Evolutionary conservation across 2,797 vertebrate species (phyloP).

Genomic region (Clamator glandarius): DNA sequence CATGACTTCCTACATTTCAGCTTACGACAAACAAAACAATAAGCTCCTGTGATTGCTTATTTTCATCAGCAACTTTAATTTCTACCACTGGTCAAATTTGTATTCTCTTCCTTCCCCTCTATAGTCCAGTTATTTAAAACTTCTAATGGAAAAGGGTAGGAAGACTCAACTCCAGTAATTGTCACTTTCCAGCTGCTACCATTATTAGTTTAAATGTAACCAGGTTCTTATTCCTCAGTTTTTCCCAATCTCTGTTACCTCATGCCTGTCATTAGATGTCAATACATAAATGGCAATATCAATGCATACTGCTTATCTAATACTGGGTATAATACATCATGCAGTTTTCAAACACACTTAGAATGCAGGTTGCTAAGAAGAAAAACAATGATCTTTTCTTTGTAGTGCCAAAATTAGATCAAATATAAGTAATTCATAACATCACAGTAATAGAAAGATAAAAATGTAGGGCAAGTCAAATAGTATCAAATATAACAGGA

Average conservation of each 20-base stretch:
- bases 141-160: background rate
- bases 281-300: background rate
- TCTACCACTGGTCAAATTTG: background rate
- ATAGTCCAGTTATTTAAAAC: background rate
- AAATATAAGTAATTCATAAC: background rate
- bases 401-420: background rate
- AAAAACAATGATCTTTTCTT: background rate
- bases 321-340: background rate
- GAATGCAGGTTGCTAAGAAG: background rate
- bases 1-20: background rate
- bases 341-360: background rate
- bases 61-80: background rate
- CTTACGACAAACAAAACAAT: background rate
- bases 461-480: background rate
- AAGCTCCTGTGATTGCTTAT: background rate
- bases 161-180: background rate
- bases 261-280: background rate
- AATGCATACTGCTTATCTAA: background rate
- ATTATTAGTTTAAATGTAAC: background rate
- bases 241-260: background rate
- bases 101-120: background rate
- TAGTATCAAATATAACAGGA: background rate
- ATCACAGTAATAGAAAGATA: slow-evolving; percentile 15
- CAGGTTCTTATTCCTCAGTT: background rate
- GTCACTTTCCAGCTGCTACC: background rate